Base-by-base conservation (phyloP, 2,888 invertebrate species). In the Macropis europaea region DNA sequence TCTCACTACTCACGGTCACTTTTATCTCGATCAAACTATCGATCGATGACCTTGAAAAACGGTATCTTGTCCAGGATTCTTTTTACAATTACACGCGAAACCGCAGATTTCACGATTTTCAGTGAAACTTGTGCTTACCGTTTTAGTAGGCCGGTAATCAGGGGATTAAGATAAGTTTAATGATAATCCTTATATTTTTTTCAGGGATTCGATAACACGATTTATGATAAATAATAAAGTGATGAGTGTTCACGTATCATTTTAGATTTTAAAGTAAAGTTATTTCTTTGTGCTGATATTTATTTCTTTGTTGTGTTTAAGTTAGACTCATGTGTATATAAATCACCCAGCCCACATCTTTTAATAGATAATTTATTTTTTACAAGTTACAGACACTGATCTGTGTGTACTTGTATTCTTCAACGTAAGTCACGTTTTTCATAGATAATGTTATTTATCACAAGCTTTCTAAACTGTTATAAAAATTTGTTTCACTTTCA, bases 11-110 rank as follows among this genome's bases (percentile, higher is more conserved):
- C 36, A 17, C 32, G 52, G 30, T 40, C 45, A 42, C 50, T 52
- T 62, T 69, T 70, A 26, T 45, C 38, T 4, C 24, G 40, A 70
- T 61, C 24, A 45, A 69, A 43, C 53, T 26, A 60, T 60, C 54
- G 52, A 56, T 52, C 34, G 48, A 50, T 28, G 32, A 38, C 32
- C 28, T 6, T 19, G 38, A 5, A 28, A 68, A 47, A 50, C 45
- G 5, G 6, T 9, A 11, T 2, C 17, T 26, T 6, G 15, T 1
- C 19, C 26, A 30, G 11, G 5, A 26, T 40, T 7, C 11, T 34
- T 47, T n/a, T 1, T 34, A 11, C 3, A 17, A 34, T 28, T n/a
- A 0, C 34, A 15, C 26, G n/a, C 6, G 13, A 30, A 60, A 53
- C 15, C n/a, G n/a, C n/a, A n/a, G 17, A 17, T n/a, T 19, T 19